Conservation (phyloP, 2,797 vertebrate species). For the Prionace glauca region DNA sequence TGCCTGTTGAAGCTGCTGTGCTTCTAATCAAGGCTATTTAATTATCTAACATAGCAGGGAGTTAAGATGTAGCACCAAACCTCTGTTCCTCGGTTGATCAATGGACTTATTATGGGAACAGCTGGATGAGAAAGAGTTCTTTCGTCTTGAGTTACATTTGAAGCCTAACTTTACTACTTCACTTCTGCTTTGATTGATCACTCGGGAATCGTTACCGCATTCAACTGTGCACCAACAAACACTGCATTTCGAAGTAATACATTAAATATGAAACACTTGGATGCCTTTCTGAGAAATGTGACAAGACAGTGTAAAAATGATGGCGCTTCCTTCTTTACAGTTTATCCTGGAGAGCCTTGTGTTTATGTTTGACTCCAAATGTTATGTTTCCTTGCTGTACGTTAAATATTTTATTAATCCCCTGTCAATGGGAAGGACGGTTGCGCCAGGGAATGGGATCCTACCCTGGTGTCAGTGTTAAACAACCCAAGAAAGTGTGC, state of each 20-base stretch:
- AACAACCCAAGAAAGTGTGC: background rate
- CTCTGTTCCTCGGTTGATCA: background rate
- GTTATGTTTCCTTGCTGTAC: background rate
- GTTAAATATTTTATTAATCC: background rate
- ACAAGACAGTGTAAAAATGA: background rate
- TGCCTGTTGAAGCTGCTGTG: background rate
- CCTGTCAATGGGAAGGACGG: background rate
- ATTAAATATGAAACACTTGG: background rate
- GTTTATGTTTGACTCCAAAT: conserved; percentile 14
- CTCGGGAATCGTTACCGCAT: background rate
- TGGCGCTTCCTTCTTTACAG: background rate
- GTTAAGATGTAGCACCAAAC: background rate
- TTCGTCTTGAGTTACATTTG: background rate
- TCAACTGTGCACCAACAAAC: background rate
- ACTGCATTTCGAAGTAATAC: background rate
- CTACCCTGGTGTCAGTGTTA: background rate
- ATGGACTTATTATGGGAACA: background rate
- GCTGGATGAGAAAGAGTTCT: background rate
- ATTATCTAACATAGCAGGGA: background rate
- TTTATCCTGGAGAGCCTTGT: background rate
- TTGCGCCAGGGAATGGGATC: background rate
- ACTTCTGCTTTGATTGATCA: background rate
- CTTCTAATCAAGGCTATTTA: background rate
- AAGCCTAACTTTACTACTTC: background rate
- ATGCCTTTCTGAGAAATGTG: background rate